phyloP scores from a whole-genome alignment of 2,888 invertebrate species.

The Pteria penguin region DNA sequence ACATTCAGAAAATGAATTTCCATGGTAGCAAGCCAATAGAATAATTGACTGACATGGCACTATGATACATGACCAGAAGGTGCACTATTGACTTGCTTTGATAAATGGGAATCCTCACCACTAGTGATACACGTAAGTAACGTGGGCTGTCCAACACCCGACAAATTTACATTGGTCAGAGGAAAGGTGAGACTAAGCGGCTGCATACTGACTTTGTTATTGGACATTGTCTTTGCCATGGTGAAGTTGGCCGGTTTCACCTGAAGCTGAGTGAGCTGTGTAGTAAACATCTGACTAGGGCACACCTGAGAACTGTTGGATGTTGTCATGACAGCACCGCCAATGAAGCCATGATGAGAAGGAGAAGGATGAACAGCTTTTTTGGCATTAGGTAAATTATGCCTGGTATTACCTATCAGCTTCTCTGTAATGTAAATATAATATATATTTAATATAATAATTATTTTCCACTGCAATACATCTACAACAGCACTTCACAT shows the following conservation, averaged over 20 bases:
- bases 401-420: conserved; percentile 16
- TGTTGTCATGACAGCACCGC: conserved; percentile 33
- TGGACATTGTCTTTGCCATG: conserved; percentile 54
- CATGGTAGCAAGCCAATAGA: too few relatives aligned
- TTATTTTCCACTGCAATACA: not conserved
- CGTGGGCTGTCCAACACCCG: conserved; percentile 54
- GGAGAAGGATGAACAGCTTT: conserved; percentile 25
- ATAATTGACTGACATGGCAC: too few relatives aligned
- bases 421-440: conserved; percentile 31
- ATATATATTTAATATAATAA: not conserved
- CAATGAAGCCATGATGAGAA: conserved; percentile 16
- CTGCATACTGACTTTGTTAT: conserved; percentile 67
- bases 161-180: conserved; percentile 41
- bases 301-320: conserved; percentile 49
- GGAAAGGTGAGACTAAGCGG: conserved; percentile 70
- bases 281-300: conserved; percentile 57
- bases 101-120: conserved; percentile 60
- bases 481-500: not conserved
- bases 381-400: conserved; percentile 34
- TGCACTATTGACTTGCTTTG: conserved; percentile 55
- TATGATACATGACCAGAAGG: conserved; percentile 52
- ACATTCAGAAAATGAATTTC: too few relatives aligned
- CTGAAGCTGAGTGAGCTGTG: conserved; percentile 64
- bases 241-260: conserved; percentile 57
- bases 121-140: conserved; percentile 67